These are phyloP conservation scores for Micrasema longulum DNA, from an alignment of 1,140 invertebrate species.

Conservation along the genomic window DNA sequence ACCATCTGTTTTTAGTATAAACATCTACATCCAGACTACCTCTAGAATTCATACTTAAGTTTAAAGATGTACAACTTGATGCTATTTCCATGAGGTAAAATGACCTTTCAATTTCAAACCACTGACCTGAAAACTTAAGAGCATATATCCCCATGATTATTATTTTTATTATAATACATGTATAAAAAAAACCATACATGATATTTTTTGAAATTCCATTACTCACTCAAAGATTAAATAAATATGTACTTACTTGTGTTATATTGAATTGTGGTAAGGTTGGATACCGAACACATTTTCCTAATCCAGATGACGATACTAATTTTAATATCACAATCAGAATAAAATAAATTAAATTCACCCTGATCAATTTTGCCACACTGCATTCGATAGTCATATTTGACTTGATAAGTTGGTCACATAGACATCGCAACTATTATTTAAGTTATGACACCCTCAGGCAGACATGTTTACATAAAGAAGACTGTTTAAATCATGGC, in stretches of 20 bases:
- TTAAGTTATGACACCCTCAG: too few species aligned
- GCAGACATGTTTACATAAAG: conserved; percentile 2
- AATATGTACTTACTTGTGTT: conserved; percentile 65
- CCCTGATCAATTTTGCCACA: not conserved
- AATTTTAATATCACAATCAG: conserved; percentile 10
- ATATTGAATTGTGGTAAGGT: conserved; percentile 72
- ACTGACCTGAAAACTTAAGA: conserved; percentile 73
- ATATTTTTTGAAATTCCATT: too few species aligned
- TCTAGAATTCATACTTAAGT: conserved; percentile 66
- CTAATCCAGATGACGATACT: conserved; percentile 63
- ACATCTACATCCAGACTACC: conserved; percentile 70
- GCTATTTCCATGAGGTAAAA: conserved; percentile 78
- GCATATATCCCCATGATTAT: too few species aligned
- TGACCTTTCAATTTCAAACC: conserved; percentile 79
- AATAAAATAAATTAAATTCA: conserved; percentile 1
- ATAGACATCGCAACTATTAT: too few species aligned
- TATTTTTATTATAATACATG: too few species aligned
- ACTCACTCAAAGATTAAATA: too few species aligned
- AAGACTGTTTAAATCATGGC: not conserved
- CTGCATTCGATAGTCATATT: conserved; percentile 9
- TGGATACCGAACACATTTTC: conserved; percentile 71
- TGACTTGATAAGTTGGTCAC: not conserved
- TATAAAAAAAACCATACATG: conserved; percentile 7
- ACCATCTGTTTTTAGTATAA: conserved; percentile 74
- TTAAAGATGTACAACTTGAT: conserved; percentile 73